Evolutionary conservation across 2,113 vertebrate genomes (phyloP).

Genomic region (Mellivora capensis): DNA sequence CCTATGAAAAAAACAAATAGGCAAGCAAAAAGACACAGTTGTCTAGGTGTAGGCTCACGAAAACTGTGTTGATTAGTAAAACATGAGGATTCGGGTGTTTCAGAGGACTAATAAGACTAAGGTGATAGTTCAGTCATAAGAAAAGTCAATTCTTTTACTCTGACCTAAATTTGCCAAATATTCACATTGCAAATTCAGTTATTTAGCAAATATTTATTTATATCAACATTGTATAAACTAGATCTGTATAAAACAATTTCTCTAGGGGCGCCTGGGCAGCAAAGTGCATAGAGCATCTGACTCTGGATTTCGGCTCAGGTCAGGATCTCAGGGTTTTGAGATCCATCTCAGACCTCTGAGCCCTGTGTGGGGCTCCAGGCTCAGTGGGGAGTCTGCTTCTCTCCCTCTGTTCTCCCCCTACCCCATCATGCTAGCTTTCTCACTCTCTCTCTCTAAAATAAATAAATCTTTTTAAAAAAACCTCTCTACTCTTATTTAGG

Average conservation of each 20-base stretch:
- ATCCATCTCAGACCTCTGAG: neutral
- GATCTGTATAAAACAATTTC: neutral
- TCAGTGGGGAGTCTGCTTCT: neutral
- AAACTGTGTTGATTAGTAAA: neutral
- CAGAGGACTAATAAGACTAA: neutral
- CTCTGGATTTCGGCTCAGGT: neutral
- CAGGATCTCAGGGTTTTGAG: neutral
- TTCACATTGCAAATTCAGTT: neutral
- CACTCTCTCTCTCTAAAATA: neutral
- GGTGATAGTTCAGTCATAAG: neutral
- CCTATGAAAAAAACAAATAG: neutral
- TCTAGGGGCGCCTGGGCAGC: neutral
- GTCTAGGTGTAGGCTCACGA: neutral
- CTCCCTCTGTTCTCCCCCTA: neutral
- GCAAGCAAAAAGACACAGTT: neutral
- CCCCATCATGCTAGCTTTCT: neutral
- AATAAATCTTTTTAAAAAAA: neutral
- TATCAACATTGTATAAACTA: neutral
- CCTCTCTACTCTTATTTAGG: neutral
- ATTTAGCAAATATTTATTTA: conserved; percentile 1
- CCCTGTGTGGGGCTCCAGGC: neutral
- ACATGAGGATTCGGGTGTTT: neutral
- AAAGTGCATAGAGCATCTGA: neutral
- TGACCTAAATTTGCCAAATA: neutral
- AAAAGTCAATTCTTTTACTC: neutral